Evolutionary conservation across 2,797 vertebrate species (phyloP), one percentile per base, ranked within the genome.

Genomic region (Gymnothorax javanicus): DNA sequence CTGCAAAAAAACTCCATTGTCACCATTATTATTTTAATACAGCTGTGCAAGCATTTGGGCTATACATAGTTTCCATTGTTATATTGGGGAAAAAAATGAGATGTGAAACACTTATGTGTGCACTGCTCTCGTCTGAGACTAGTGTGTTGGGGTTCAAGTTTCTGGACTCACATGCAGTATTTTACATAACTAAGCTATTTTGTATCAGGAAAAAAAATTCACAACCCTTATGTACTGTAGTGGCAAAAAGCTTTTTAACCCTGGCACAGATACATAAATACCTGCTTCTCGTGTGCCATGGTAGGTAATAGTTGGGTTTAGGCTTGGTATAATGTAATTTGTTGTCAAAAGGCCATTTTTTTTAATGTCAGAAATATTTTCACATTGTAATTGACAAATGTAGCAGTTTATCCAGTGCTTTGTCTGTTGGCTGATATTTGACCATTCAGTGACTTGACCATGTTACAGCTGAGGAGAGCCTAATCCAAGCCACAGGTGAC

Each of bases 21-120:
- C 52, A 52, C 56, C 73, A 79, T 54, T 79, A 52, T 54, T 79
- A 79, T 79, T 79, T 79, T 50, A 79, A 79, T 79, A 79, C n/a
- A 56, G 75, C 50, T n/a, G 75, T 79, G 75, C n/a, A 79, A 79
- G 75, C 75, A 79, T 79, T 54, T 20, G 56, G 50, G 20, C 75
- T 79, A 54, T 54, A 79, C 7, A 79, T 23, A 23, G 50, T 79
- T 54, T 79, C 56, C 50, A 79, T 79, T 79, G 75, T 79, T 79
- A 56, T 79, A 54, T 77, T 50, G 13, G 33, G 15, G 27, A 33
- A 33, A 17, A 50, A 50, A 50, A 77, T 43, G 73, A 43, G 20
- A 17, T 77, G 33, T 77, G 73, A 77, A 71, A n/a, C 69, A 71
- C 2, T 3, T 71, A 33, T 71, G 33, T 43, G 33, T 2, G 25